Conservation (phyloP, 2,888 invertebrate species). For the Euclidia mi region DNA sequence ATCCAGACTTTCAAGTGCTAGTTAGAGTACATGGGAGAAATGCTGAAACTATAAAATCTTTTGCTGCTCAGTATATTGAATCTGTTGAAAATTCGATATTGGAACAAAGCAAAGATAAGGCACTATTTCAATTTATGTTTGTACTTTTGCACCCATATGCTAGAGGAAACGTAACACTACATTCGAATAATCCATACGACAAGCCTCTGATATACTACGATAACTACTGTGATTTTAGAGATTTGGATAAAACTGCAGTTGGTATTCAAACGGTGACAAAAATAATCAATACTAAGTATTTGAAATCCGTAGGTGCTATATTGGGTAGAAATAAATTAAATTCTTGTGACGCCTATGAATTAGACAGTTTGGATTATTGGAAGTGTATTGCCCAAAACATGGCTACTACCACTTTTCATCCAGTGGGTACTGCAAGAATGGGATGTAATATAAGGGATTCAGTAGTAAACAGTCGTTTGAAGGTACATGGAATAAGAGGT, state of each 20-base stretch:
- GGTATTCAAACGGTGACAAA: slow-evolving; percentile 24
- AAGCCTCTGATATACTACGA: slow-evolving; percentile 65
- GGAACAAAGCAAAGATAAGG: slow-evolving; percentile 25
- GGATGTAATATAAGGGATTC: slow-evolving; percentile 21
- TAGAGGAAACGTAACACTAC: slow-evolving; percentile 36
- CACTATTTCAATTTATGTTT: slow-evolving; percentile 14
- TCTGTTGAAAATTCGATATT: slow-evolving; percentile 35
- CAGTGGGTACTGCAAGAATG: slow-evolving; percentile 39
- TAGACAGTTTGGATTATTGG: slow-evolving; percentile 36
- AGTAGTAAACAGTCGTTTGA: slow-evolving; percentile 39
- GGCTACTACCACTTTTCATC: slow-evolving; percentile 34
- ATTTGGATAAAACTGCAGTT: slow-evolving; percentile 21
- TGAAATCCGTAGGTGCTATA: slow-evolving; percentile 25
- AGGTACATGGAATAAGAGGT: slow-evolving; percentile 25
- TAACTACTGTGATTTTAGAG: slow-evolving; percentile 30
- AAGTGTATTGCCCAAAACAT: slow-evolving; percentile 27
- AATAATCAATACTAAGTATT: slow-evolving; percentile 29
- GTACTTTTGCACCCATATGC: slow-evolving; percentile 29
- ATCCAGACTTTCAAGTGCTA: slow-evolving; percentile 27
- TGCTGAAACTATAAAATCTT: slow-evolving; percentile 12
- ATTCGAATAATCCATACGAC: slow-evolving; percentile 46
- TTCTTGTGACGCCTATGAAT: slow-evolving; percentile 24
- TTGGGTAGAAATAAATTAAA: slow-evolving; percentile 17
- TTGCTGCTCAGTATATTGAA: slow-evolving; percentile 22
- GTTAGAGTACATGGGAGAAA: background rate